Base-by-base conservation (phyloP, 2,888 invertebrate genomes). In the Cosmorhoe ocellata region DNA sequence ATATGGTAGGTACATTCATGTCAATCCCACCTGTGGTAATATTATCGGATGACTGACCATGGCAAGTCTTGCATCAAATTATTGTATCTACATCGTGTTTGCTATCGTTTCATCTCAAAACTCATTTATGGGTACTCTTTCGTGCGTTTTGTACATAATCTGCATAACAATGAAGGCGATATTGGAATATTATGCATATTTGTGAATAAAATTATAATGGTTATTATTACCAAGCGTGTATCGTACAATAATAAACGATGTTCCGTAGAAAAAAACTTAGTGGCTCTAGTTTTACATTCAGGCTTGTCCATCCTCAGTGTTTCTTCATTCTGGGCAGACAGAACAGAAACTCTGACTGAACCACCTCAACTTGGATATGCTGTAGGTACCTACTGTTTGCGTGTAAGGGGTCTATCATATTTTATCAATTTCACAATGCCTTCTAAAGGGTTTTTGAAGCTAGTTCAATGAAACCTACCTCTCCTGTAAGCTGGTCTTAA, bases 121-220 rank as follows among this genome's bases (percentile, higher is more conserved):
- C 30, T n/a, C 12, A 41, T 34, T 38, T 13, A 30, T 34, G 7
- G 7, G 24, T 40, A 31, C 30, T 31, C 30, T 31, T 31, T 30
- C 31, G 22, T 22, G 18, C 22, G 6, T 40, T 41, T 32, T 41
- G 10, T 10, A 34, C 28, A 18, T 27, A 41, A 34, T 43, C 34
- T 43, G 27, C 43, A 43, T 43, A 42, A 7, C 12, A 28, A 34
- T 28, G 27, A 34, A 11, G 27, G 27, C 9, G 27, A 32, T 27
- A 26, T 34, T 43, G 13, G 14, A 43, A 43, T 34, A 18, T 27
- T 33, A 27, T 34, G 43, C 27, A 43, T 43, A 34, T 34, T 27
- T 42, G 9, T 42, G 33, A 33, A 33, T 43, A 32, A 33, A 12
- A 39, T 39, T 39, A 18, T 18, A 10, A 39, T 14, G 14, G 13